Evolutionary conservation across 2,113 vertebrate species (phyloP).

Genomic region (Hypomesus transpacificus): DNA sequence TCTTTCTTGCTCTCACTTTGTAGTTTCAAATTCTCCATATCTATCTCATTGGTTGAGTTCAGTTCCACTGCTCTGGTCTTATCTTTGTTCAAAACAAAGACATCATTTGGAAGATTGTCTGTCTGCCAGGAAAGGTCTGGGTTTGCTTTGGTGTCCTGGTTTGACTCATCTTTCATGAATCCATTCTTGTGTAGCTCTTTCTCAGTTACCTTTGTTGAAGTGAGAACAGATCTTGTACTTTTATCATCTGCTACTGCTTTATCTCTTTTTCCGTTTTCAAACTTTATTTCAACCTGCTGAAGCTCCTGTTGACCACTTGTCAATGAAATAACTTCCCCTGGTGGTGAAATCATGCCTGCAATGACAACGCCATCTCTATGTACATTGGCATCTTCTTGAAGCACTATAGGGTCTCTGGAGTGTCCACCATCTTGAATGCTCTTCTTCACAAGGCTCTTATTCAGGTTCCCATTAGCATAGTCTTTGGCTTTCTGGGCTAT

Average conservation of each 20-base stretch:
- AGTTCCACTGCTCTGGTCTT: slow-evolving; percentile 31
- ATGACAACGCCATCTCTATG: too few relatives aligned
- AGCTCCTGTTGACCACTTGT: too few relatives aligned
- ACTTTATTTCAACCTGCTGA: too few relatives aligned
- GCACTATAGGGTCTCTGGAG: not conserved
- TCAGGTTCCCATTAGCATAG: slow-evolving; percentile 13
- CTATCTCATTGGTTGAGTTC: slow-evolving; percentile 22
- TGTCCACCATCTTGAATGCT: slow-evolving; percentile 6
- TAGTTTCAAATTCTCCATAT: slow-evolving; percentile 30
- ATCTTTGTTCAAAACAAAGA: slow-evolving; percentile 30
- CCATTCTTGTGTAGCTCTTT: too few relatives aligned
- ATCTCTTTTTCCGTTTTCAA: slow-evolving; percentile 3
- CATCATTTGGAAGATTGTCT: not conserved
- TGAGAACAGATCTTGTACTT: slow-evolving; percentile 9
- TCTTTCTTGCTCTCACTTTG: slow-evolving; percentile 13
- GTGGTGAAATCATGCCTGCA: too few relatives aligned
- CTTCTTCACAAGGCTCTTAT: slow-evolving; percentile 22
- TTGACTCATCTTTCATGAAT: slow-evolving; percentile 4
- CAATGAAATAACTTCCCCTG: too few relatives aligned
- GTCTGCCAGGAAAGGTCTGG: too few relatives aligned
- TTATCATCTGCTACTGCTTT: slow-evolving; percentile 8
- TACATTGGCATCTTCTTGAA: not conserved
- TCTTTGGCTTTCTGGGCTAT: slow-evolving; percentile 27
- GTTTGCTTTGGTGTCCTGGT: slow-evolving; percentile 12
- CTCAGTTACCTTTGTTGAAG: slow-evolving; percentile 8